Conservation (phyloP, 2,797 vertebrate genomes). For the Eulemur mongoz region DNA sequence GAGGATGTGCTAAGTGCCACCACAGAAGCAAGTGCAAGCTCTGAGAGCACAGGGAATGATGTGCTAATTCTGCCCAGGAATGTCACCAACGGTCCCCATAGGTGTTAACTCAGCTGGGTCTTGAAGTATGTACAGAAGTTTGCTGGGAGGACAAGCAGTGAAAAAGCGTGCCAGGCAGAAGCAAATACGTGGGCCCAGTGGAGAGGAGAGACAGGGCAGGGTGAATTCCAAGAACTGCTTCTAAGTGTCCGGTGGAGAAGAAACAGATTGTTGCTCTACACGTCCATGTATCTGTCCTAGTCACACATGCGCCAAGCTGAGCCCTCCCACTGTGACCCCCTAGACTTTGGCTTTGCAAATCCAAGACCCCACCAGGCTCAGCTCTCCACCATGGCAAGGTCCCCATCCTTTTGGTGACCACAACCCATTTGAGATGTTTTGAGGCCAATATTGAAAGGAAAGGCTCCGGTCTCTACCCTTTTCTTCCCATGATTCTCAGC, state of each 20-base stretch:
- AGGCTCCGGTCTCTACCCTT: background rate
- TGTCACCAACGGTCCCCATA: background rate
- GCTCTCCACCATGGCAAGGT: fast-evolving
- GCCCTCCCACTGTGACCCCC: background rate
- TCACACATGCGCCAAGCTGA: background rate
- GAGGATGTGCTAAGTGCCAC: background rate
- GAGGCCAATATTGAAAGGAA: background rate
- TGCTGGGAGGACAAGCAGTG: background rate
- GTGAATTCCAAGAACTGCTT: background rate
- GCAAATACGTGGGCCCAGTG: background rate
- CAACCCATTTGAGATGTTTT: background rate
- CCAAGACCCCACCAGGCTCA: background rate
- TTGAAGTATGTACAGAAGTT: background rate
- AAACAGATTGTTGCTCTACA: background rate
- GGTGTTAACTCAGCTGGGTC: background rate
- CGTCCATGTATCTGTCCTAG: background rate
- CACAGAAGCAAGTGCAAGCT: background rate
- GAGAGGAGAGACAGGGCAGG: background rate
- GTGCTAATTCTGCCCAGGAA: background rate
- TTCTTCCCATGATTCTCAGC: background rate
- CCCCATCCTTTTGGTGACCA: background rate
- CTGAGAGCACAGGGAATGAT: background rate
- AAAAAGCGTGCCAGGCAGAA: background rate
- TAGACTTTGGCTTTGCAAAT: background rate
- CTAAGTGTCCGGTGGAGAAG: background rate